Evolutionary conservation across 2,888 invertebrate species (phyloP).

Genomic region (Leptopilina myrica): DNA sequence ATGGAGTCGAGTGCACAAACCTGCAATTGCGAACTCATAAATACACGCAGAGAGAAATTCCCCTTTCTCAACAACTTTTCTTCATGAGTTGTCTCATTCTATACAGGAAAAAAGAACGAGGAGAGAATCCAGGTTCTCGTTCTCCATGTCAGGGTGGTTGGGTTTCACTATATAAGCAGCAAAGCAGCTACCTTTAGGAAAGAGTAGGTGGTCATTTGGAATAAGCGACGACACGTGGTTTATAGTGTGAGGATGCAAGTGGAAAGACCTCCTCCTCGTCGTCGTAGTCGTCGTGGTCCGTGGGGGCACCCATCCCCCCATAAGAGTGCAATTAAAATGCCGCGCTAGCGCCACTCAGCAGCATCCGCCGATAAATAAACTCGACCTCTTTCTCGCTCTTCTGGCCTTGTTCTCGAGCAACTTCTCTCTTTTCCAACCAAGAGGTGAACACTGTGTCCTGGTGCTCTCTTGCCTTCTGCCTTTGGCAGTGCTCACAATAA

Average conservation of each 20-base stretch:
- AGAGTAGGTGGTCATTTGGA: conserved; percentile 66
- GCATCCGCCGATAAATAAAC: conserved; percentile 76
- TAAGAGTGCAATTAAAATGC: conserved; percentile 76
- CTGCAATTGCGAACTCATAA: conserved; percentile 22
- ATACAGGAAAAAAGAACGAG: conserved; percentile 39
- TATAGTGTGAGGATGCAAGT: conserved; percentile 41
- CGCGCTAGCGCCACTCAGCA: conserved; percentile 76
- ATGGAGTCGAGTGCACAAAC: too few relatives aligned
- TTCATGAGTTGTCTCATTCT: conserved; percentile 6
- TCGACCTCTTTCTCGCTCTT: conserved; percentile 58
- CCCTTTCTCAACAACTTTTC: conserved; percentile 35
- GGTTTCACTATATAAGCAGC: conserved; percentile 55
- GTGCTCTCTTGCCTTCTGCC: conserved; percentile 66
- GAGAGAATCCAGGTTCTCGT: conserved; percentile 14
- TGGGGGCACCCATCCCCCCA: conserved; percentile 58
- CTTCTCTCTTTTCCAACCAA: conserved; percentile 54
- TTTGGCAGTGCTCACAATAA: conserved; percentile 73
- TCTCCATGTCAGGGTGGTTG: conserved; percentile 52
- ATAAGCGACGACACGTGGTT: conserved; percentile 61
- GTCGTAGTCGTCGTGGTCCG: conserved; percentile 30
- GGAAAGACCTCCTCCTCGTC: conserved; percentile 49
- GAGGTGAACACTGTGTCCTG: conserved; percentile 60
- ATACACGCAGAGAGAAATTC: conserved; percentile 24
- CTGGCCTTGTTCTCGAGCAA: conserved; percentile 50
- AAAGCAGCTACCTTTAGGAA: conserved; percentile 37